Evolutionary conservation across 2,797 vertebrate genomes (phyloP), one percentile per base, ranked within the genome.

Genomic region (Lagocephalus sceleratus): DNA sequence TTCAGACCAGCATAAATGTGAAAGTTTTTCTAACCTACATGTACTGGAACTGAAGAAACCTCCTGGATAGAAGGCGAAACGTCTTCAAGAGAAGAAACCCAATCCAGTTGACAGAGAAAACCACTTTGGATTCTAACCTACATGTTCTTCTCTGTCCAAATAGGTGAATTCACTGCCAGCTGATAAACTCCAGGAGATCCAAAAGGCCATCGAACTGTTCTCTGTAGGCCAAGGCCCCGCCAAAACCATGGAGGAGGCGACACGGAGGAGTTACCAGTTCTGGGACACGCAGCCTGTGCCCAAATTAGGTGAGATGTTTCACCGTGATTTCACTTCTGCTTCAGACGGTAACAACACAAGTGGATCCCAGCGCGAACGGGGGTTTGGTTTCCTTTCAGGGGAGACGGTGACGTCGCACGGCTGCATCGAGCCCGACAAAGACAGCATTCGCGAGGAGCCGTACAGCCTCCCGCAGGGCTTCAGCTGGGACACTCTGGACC

Each of bases 201-300:
- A 99, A 75, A 98, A 97, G 88, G 97, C 96, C 81, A 99, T 99
- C 8, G 96, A 98, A 71, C 90, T 98, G 58, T 97, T 99, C 79
- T 98, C 96, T 10, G 94, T 99, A 23, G 95, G 95, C 46, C 95
- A 97, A 60, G 96, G 96, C 54, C 96, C 96, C 64, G 97, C 97
- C 83, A 98, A 98, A 85, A 99, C 96, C 66, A 96, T 99, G 97
- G 96, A 99, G 74, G 97, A 99, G 73, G 96, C 96, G 12, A 96
- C 88, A 76, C 93, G 95, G 60, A 93, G 97, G 77, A 99, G 95
- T 88, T 99, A 99, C 83, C 97, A 99, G 85, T 98, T 99, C 88
- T 99, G 97, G 97, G 97, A 99, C 85, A 98, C 97, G 0, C 96
- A 99, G 73, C 96, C 97, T 0, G 96, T 99, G 54, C 97, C 96